Evolutionary conservation across 1,140 invertebrate genomes (phyloP).

Genomic region (Trichonephila clavipes): DNA sequence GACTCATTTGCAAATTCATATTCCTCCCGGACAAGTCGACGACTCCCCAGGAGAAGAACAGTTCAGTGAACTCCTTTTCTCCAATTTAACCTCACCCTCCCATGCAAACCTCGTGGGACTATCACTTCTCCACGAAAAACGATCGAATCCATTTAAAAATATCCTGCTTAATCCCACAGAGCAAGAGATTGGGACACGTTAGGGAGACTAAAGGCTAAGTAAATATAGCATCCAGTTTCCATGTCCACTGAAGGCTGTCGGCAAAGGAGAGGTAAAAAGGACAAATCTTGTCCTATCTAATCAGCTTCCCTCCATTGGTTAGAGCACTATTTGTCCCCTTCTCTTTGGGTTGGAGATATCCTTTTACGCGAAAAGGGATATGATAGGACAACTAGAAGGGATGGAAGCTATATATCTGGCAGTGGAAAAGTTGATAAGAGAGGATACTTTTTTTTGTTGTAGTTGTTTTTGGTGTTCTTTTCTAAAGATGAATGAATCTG

Average conservation of each 20-base stretch:
- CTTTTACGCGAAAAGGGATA: background rate
- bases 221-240: background rate
- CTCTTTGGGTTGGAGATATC: background rate
- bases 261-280: background rate
- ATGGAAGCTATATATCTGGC: background rate
- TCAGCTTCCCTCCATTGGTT: slow-evolving; percentile 31
- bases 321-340: background rate
- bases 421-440: background rate
- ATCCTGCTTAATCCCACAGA: background rate
- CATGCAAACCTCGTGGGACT: background rate
- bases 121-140: background rate
- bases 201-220: background rate
- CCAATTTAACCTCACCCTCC: background rate
- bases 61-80: too few species aligned
- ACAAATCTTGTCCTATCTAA: slow-evolving; percentile 30
- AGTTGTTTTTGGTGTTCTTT: background rate
- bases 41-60: too few species aligned
- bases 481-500: background rate
- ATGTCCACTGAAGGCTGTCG: background rate
- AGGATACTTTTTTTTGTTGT: background rate
- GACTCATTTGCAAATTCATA: too few species aligned
- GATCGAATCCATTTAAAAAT: background rate
- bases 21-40: too few species aligned
- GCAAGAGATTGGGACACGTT: background rate
- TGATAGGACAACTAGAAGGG: background rate